Evolutionary conservation across 2,888 invertebrate species (phyloP), one percentile per base, ranked within the genome.

Genomic region (Nebria brevicollis): DNA sequence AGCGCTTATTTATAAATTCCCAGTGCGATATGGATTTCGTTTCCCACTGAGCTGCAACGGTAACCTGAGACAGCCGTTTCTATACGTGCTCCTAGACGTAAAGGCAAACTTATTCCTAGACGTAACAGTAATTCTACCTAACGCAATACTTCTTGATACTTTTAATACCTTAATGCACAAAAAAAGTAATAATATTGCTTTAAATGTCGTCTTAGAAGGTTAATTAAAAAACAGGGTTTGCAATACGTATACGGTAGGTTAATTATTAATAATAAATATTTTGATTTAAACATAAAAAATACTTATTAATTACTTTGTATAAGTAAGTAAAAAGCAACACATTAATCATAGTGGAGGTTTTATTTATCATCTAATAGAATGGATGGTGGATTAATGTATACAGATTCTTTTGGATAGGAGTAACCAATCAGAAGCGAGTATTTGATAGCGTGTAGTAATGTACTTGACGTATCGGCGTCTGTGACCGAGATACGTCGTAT

Each of bases 1-100:
- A 54, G 70, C 34, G 73, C 73, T 78, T 78, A 78, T 78, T 78
- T 78, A 78, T 78, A 78, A 78, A 78, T 73, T 78, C 78, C 72
- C 34, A 41, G 15, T 65, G 6, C 41, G 34, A n/a, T 66, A 15
- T 15, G 20, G 75, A 68, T 66, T 68, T 68, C 73, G 73, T 15
- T 43, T 41, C 41, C 43, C 7, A 8, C 54, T 54, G 54, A 54
- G 54, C 54, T 11, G 8, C 54, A 54, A 13, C 54, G 54, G 11
- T 2, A 54, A 11, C 8, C 54, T 8, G 54, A 54, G 68, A 15
- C 20, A 68, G 68, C 10, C 6, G 20, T 8, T 1, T 26, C 20
- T 68, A 26, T 26, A 68, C 10, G 25, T 66, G 15, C 15, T 66
- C 66, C 8, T 66, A 66, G 66, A 68, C 68, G 68, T 25, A 68